Base-by-base conservation (phyloP, 2,113 vertebrate genomes). In the Rhipidura dahli region DNA sequence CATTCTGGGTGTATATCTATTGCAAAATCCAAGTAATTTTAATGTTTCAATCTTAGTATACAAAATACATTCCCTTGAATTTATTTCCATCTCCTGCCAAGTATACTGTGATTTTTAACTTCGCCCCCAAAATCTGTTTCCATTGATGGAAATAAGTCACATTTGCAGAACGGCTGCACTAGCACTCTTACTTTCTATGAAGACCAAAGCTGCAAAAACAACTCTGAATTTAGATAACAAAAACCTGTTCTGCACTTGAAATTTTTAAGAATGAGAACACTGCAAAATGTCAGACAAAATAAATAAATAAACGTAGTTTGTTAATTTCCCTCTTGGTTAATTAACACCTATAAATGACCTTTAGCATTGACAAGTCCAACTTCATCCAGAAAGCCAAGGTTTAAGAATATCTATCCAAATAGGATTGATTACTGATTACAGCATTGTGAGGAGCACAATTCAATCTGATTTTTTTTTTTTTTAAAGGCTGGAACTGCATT, bases 301-400 rank as follows among this genome's bases (percentile, higher is more conserved):
- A 94, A 94, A 93, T 59, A 95, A 94, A 98, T 71, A 98, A 93
- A 80, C 93, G 95, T 93, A 96, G 97, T 98, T 97, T 97, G 98
- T 98, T 98, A 97, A 98, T 99, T 99, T 99, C 98, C 97, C 98
- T 98, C 97, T 97, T 97, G 98, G 98, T 98, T 99, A 99, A 99
- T 99, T 98, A 99, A 98, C 98, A 98, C 97, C 98, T 97, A 96
- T 96, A 97, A 96, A 91, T 98, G 98, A 98, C 98, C 98, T 98
- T 98, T 98, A 97, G 93, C 95, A 97, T 53, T 96, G 97, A 98
- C 97, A 98, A 97, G 96, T 98, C 97, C 94, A 98, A 98, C 98
- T 98, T 98, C 97, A 98, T 98, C 97, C 97, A 98, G 95, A 98
- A 98, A 98, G 98, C 96, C 97, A 98, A 98, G 95, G 98, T 98